Base-by-base conservation (phyloP, 2,113 vertebrate genomes). In the Otolemur garnettii region DNA sequence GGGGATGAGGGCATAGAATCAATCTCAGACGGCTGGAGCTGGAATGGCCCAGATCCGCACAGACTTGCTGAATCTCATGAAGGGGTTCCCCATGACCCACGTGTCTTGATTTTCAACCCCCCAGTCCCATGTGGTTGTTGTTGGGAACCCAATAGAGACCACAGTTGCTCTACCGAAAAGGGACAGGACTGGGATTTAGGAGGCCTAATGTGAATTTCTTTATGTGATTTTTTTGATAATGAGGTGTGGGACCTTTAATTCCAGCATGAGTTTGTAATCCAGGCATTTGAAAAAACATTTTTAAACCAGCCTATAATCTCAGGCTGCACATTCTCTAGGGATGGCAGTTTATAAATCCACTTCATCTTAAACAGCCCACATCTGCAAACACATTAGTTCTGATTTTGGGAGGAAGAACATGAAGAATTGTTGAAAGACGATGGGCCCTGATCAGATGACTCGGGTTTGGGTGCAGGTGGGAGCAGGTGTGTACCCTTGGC, bases 361-460 rank as follows among this genome's bases (percentile, higher is more conserved):
- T 69, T 89, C 42, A 15, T 83, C n/a, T 33, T 77, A 50, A 74
- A 24, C 35, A 26, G 8, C 24, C 68, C 91, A 11, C 60, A 62
- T 62, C 24, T 35, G 53, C 11, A 30, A 89, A 38, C 30, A 72
- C 10, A n/a, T 90, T 60, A 93, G 53, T 81, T 11, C 53, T 62
- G 26, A 62, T 55, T 96, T 78, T 62, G 26, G 69, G 89, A 62
- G 66, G 69, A 91, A 68, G 66, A 50, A 83, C 81, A 88, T 85
- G 53, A 0, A 24, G 33, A 38, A 33, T 28, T 84, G 6, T 71
- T 72, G 53, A 55, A 86, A 90, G 86, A 80, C 11, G 30, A 21
- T n/a, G 59, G 75, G 33, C n/a, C 17, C 18, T 88, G 53, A 21
- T 95, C 66, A 69, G 81, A 30, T 55, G n/a, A 42, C 19, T 79